Conservation (phyloP, 2,113 vertebrate species). For the Philantomba maxwellii region DNA sequence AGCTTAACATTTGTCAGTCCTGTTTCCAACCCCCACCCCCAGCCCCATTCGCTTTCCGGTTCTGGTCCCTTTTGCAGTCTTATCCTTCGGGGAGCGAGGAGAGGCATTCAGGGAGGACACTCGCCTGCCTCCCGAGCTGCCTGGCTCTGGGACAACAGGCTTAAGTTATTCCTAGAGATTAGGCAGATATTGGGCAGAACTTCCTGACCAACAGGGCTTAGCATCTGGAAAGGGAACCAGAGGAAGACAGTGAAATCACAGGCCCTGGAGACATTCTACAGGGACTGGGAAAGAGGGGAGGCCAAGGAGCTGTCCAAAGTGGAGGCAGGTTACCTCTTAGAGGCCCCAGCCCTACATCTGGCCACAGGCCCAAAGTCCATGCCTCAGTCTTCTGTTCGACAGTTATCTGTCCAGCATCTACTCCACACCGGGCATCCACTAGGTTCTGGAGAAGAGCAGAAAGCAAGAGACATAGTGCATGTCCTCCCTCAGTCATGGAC, state of each 20-base stretch:
- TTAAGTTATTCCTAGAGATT: not conserved
- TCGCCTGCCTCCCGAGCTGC: not conserved
- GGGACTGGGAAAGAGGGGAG: too few species aligned
- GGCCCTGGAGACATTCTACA: not conserved
- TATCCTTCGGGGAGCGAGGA: not conserved
- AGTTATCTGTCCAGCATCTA: not conserved
- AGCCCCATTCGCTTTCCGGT: not conserved
- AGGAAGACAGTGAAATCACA: not conserved
- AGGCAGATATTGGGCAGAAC: not conserved
- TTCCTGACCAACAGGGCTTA: not conserved
- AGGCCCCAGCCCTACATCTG: not conserved
- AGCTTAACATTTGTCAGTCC: constrained; percentile 13
- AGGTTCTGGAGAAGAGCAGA: not conserved
- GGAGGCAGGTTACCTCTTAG: not conserved
- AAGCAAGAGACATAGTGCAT: not conserved
- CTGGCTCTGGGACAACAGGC: not conserved
- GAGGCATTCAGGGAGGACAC: not conserved
- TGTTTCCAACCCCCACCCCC: not conserved
- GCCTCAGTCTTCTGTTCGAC: not conserved
- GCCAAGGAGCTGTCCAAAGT: not conserved
- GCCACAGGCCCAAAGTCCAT: not conserved
- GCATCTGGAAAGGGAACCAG: not conserved
- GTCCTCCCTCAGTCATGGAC: not conserved
- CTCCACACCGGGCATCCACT: not conserved
- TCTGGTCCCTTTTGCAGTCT: not conserved